These are phyloP conservation scores for Geotrypetes seraphini DNA, from an alignment of 2,797 vertebrate genomes.

Conservation along the genomic window DNA sequence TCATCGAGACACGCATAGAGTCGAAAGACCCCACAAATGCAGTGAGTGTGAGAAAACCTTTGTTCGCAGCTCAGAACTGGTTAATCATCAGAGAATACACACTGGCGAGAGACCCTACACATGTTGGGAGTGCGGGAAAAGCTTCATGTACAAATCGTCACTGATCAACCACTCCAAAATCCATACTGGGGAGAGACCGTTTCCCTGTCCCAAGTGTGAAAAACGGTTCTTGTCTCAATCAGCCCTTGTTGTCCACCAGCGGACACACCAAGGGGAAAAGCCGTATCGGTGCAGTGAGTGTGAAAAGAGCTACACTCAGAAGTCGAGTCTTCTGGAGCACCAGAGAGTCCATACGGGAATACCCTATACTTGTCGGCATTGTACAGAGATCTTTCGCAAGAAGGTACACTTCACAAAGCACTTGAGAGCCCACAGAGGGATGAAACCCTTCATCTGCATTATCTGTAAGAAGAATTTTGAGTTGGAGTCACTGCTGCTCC, in stretches of 20 bases:
- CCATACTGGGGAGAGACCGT: neutral
- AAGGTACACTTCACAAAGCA: neutral
- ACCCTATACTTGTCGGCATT: neutral
- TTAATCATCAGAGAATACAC: neutral
- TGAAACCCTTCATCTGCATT: neutral
- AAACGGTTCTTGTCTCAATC: conserved; percentile 1
- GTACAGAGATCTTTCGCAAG: neutral
- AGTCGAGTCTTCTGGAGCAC: too few relatives aligned
- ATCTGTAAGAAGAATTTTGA: neutral
- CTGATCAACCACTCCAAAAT: conserved; percentile 1
- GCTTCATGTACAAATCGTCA: conserved; percentile 8
- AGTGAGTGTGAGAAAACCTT: neutral
- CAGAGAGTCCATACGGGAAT: too few relatives aligned
- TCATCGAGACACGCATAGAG: conserved; percentile 3
- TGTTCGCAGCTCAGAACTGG: neutral
- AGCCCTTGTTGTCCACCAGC: conserved; percentile 1
- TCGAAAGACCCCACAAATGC: conserved; percentile 1
- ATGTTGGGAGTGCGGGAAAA: conserved; percentile 25
- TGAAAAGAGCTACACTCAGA: conserved; percentile 1
- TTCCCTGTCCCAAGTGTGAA: neutral
- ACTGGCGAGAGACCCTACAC: neutral
- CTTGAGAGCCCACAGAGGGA: neutral
- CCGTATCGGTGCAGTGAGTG: neutral
- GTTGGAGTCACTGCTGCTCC: neutral
- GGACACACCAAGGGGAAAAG: conserved; percentile 1